Percentiles rank a stretch among this genome's conserved stretches.
These are phyloP conservation scores for Tenodera sinensis DNA, from an alignment of 2,888 invertebrate genomes.

Conservation along the genomic window DNA sequence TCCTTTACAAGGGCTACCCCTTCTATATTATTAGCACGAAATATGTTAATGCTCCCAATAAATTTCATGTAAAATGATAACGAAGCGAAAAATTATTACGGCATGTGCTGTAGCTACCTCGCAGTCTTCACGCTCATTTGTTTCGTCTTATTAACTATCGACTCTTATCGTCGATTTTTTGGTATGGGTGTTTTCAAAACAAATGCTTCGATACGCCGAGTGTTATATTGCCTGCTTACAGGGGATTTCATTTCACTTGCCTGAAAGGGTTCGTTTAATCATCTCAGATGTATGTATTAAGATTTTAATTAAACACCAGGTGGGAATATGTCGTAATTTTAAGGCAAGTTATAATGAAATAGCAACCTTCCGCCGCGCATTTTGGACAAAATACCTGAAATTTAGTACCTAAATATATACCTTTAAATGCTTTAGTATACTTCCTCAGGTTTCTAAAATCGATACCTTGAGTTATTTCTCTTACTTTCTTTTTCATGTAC, in stretches of 20 bases:
- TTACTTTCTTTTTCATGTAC: too few species aligned
- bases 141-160: not conserved
- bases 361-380: too few species aligned
- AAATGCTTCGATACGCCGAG: not conserved
- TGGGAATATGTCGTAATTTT: too few species aligned
- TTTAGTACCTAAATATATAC: too few species aligned
- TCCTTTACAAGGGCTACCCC: not conserved
- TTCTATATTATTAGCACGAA: not conserved
- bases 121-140: not conserved
- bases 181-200: not conserved
- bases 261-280: not conserved
- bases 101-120: not conserved
- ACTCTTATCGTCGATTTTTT: not conserved
- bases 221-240: not conserved
- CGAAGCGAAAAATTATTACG: not conserved
- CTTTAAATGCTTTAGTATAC: too few species aligned
- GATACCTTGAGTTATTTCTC: too few species aligned
- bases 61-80: slow-evolving; percentile 1
- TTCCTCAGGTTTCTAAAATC: too few species aligned
- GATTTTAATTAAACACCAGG: not conserved
- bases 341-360: too few species aligned
- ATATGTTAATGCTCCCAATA: not conserved
- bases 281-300: not conserved
- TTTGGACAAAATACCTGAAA: too few species aligned
- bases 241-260: not conserved